Conservation (phyloP, 1,140 invertebrate species). For the Eriosoma lanigerum region DNA sequence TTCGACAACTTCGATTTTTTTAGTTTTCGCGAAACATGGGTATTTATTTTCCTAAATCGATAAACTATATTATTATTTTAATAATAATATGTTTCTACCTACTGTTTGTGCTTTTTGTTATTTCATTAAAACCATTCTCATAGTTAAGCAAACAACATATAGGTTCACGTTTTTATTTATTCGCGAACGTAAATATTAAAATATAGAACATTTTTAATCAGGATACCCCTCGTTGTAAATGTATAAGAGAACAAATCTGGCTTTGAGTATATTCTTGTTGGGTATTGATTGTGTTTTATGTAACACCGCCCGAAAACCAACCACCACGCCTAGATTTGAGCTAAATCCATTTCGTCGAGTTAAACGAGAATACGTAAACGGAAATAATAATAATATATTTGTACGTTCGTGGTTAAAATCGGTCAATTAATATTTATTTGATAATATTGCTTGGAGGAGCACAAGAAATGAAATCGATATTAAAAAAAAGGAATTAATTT, state of each 20-base stretch:
- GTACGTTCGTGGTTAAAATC: neutral
- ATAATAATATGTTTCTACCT: neutral
- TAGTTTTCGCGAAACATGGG: neutral
- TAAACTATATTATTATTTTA: neutral
- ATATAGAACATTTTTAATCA: neutral
- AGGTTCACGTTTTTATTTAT: neutral
- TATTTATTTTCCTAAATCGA: neutral
- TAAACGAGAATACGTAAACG: neutral
- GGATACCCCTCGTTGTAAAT: neutral
- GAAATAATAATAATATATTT: neutral
- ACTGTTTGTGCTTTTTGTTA: neutral
- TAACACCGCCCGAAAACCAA: neutral
- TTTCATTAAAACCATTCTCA: neutral
- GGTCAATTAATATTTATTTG: too few species aligned
- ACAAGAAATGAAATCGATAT: too few species aligned
- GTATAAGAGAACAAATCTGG: neutral
- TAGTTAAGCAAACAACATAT: neutral
- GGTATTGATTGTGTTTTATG: slow-evolving; percentile 22
- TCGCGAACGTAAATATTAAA: too few species aligned
- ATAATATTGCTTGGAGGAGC: too few species aligned
- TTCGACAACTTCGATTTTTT: neutral
- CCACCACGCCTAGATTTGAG: neutral
- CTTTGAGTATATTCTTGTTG: neutral
- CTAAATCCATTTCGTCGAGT: neutral
- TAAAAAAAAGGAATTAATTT: too few species aligned